phyloP scores from a whole-genome alignment of 1,140 invertebrate species.

The Rhopalosiphum padi region DNA sequence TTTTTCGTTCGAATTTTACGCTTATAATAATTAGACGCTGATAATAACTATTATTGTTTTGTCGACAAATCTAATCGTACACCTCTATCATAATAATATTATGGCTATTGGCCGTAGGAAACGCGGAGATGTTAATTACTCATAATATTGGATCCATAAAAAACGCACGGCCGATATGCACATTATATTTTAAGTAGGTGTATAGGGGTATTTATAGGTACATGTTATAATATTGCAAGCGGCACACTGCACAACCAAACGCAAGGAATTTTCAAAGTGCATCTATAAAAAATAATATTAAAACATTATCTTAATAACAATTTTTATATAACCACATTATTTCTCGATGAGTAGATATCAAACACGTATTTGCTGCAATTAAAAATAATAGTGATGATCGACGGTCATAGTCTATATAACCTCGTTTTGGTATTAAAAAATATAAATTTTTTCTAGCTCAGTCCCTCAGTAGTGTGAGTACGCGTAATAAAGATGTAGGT shows the following conservation, averaged over 20 bases:
- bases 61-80: neutral
- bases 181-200: neutral
- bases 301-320: neutral
- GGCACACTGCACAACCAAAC: neutral
- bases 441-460: no score
- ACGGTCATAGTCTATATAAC: no score
- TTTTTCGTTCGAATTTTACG: neutral
- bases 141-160: neutral
- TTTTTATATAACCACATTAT: neutral
- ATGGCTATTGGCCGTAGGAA: neutral
- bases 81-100: neutral
- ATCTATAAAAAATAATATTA: neutral
- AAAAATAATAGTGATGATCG: neutral
- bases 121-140: neutral
- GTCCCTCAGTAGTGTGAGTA: no score
- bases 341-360: neutral
- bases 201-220: neutral
- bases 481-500: no score
- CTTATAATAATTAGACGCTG: neutral
- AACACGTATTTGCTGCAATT: neutral
- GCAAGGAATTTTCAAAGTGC: neutral
- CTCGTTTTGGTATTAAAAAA: no score
- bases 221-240: neutral
- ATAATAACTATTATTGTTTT: slow-evolving; percentile 10
- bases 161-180: neutral